phyloP scores from a whole-genome alignment of 1,140 invertebrate genomes.

The Prorops nasuta region DNA sequence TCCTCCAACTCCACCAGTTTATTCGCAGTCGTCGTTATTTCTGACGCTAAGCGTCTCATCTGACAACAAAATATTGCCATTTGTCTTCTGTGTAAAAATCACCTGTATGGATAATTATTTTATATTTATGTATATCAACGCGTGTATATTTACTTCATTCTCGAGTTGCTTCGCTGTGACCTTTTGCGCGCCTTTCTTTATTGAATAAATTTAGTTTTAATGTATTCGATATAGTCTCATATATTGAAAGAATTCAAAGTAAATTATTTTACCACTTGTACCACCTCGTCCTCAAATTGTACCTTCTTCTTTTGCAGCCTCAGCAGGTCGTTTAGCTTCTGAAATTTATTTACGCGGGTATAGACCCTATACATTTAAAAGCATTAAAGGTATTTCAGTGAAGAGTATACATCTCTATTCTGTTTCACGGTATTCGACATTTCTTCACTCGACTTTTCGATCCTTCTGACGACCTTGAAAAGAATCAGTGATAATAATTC shows the following conservation, averaged over 20 bases:
- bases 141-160: constrained; percentile 30
- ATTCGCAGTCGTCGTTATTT: constrained; percentile 22
- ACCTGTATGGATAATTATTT: background rate
- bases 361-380: too few relatives aligned
- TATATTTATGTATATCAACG: background rate
- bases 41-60: constrained; percentile 29
- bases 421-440: constrained; percentile 31
- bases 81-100: too few relatives aligned
- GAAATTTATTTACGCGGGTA: too few relatives aligned
- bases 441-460: constrained; percentile 41
- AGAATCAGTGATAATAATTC: constrained; percentile 11
- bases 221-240: background rate
- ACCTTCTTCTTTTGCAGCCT: constrained; percentile 38
- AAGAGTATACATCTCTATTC: constrained; percentile 42
- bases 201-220: constrained; percentile 2
- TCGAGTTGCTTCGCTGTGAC: constrained; percentile 29
- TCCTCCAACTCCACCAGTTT: constrained; percentile 35
- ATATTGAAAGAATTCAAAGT: constrained; percentile 11
- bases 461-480: constrained; percentile 38
- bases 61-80: constrained; percentile 19
- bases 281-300: constrained; percentile 39
- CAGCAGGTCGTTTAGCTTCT: constrained; percentile 37
- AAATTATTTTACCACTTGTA: constrained; percentile 40
- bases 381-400: too few relatives aligned
- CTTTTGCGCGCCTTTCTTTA: constrained; percentile 37